Conservation (phyloP, 2,888 invertebrate species). For the Lycocerus yunnanus region DNA sequence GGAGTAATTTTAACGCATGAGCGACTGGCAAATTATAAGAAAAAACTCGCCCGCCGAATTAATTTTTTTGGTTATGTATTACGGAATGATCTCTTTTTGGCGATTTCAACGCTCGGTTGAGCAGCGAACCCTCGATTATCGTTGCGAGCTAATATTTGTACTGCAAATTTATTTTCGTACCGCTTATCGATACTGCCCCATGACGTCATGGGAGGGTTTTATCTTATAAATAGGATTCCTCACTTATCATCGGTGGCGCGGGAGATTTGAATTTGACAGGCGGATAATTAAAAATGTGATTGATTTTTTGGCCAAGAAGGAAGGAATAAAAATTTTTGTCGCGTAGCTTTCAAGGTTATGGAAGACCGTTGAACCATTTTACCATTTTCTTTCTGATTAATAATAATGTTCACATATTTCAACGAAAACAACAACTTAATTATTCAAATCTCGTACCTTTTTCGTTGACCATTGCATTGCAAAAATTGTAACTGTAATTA, state of each 20-base stretch:
- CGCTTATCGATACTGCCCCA: no score
- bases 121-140: background rate
- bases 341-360: constrained; percentile 12
- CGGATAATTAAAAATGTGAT: background rate
- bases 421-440: constrained; percentile 3
- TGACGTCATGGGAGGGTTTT: no score
- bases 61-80: background rate
- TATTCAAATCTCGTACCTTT: background rate
- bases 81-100: background rate
- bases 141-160: background rate
- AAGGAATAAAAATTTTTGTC: background rate
- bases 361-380: constrained; percentile 23
- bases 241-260: no score
- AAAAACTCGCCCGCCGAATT: background rate
- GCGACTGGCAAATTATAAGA: background rate
- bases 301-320: background rate
- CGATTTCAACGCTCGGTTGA: background rate
- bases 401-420: constrained; percentile 2
- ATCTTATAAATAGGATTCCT: no score
- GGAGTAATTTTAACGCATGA: background rate
- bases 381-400: background rate
- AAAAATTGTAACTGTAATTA: constrained; percentile 10
- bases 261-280: no score
- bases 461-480: constrained; percentile 1
- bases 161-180: no score